Evolutionary conservation across 2,113 vertebrate species (phyloP).

Genomic region (Eulemur macaco): DNA sequence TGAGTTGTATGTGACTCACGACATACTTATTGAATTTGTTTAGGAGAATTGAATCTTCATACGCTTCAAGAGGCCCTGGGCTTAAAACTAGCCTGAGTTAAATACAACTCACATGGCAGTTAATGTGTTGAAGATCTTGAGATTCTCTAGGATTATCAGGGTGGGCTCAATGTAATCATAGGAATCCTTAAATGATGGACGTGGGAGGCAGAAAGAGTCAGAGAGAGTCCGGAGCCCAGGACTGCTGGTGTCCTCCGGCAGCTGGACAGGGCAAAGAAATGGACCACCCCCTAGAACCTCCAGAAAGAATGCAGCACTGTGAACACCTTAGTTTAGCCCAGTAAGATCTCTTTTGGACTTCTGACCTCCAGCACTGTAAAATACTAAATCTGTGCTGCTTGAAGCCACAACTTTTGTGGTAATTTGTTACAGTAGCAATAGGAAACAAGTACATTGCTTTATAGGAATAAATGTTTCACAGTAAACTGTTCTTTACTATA

Average conservation of each 20-base stretch:
- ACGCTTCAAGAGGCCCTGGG: too few relatives aligned
- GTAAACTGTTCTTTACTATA: background rate
- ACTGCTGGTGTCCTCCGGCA: too few relatives aligned
- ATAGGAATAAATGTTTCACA: background rate
- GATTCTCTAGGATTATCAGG: background rate
- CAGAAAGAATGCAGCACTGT: fast-evolving
- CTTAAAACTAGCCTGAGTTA: too few relatives aligned
- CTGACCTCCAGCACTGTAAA: background rate
- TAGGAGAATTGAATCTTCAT: too few relatives aligned
- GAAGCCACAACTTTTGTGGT: too few relatives aligned
- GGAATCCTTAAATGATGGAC: background rate
- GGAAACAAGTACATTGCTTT: background rate
- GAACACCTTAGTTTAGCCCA: background rate
- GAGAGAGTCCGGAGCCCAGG: background rate
- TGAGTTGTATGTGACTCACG: too few relatives aligned
- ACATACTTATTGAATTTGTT: too few relatives aligned
- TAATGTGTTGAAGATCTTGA: background rate
- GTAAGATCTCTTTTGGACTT: background rate
- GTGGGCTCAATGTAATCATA: background rate
- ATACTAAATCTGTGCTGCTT: background rate
- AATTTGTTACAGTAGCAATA: background rate
- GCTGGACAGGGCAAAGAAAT: background rate
- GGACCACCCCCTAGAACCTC: fast-evolving
- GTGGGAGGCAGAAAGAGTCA: background rate
- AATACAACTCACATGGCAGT: too few relatives aligned